phyloP scores from a whole-genome alignment of 2,888 invertebrate species.

The Drosophila multiciliata region DNA sequence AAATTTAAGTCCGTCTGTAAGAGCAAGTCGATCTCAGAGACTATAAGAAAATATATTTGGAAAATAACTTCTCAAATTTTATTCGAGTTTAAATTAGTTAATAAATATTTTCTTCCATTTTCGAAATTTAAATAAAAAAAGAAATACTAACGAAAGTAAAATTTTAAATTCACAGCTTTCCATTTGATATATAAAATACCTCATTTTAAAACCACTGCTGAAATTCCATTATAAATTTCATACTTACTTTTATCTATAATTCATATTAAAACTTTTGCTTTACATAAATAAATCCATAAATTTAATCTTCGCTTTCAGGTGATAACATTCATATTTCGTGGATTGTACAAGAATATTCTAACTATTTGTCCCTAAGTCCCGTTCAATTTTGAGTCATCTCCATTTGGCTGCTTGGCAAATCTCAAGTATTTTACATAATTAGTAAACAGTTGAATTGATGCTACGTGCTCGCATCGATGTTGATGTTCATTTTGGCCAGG shows the following conservation, averaged over 20 bases:
- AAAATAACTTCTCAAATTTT: background rate
- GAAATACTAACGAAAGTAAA: background rate
- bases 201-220: background rate
- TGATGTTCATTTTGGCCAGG: conserved; percentile 88
- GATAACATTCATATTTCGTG: conserved; percentile 15
- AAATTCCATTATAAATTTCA: background rate
- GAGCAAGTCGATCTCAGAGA: no score
- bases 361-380: conserved; percentile 10
- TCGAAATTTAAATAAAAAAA: background rate
- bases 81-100: background rate
- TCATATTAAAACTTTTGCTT: background rate
- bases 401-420: conserved; percentile 15
- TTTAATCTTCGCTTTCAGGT: conserved; percentile 4
- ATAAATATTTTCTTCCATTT: background rate
- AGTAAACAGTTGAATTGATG: conserved; percentile 11
- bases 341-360: conserved; percentile 25
- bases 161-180: background rate
- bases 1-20: background rate
- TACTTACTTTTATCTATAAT: background rate
- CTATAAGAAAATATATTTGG: background rate
- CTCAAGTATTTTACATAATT: background rate
- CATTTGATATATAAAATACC: background rate
- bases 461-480: conserved; percentile 57
- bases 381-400: background rate
- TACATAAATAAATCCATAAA: conserved; percentile 16